A percentile compares a stretch with the other conserved stretches of the same genome.
phyloP scores from a whole-genome alignment of 2,797 vertebrate species.

The Nannoperca australis region DNA sequence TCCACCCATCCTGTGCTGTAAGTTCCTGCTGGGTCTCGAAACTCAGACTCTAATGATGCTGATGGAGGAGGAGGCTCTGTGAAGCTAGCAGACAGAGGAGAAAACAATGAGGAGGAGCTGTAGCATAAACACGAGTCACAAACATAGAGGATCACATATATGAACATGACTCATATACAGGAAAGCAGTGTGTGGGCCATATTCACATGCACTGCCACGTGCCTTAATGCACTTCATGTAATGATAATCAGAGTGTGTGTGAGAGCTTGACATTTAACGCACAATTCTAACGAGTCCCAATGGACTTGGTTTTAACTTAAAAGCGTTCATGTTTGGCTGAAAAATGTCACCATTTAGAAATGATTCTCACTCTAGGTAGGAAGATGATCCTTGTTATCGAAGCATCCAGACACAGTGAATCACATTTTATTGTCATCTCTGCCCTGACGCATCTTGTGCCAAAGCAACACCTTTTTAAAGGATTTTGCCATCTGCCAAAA shows the following conservation, averaged over 20 bases:
- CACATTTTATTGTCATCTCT: background rate
- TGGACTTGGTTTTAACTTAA: background rate
- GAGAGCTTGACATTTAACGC: background rate
- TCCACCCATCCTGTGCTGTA: background rate
- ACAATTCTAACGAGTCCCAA: background rate
- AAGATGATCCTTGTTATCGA: background rate
- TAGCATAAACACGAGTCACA: constrained; percentile 30
- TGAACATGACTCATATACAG: constrained; percentile 35
- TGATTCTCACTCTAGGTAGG: background rate
- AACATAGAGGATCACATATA: constrained; percentile 16
- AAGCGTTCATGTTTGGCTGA: background rate
- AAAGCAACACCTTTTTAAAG: background rate
- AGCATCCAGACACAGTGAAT: background rate
- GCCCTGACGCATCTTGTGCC: background rate
- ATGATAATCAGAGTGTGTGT: constrained; percentile 16
- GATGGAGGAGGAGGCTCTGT: constrained; percentile 81
- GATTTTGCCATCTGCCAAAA: background rate
- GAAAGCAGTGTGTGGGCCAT: background rate
- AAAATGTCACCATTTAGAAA: background rate
- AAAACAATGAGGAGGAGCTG: constrained; percentile 2
- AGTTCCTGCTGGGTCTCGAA: background rate
- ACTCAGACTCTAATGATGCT: constrained; percentile 79
- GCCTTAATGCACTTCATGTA: background rate
- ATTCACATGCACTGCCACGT: constrained; percentile 27
- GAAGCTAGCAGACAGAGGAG: constrained; percentile 62